phyloP scores from a whole-genome alignment of 2,888 invertebrate genomes.

The Blastobasis adustella region DNA sequence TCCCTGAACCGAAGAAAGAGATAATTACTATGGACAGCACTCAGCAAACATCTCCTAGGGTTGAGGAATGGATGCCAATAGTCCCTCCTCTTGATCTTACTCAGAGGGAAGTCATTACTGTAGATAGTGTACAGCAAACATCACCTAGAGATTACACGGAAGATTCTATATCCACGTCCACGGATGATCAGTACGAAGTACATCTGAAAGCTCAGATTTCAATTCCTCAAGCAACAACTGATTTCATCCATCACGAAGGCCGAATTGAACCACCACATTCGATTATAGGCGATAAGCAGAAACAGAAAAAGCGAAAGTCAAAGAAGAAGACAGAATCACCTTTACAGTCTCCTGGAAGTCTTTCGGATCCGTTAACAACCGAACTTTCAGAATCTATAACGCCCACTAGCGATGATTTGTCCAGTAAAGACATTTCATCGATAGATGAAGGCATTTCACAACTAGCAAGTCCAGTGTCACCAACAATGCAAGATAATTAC shows the following conservation, averaged over 20 bases:
- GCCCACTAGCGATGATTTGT: constrained; percentile 60
- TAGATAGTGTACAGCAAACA: constrained; percentile 62
- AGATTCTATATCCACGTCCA: constrained; percentile 64
- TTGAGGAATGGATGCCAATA: constrained; percentile 4
- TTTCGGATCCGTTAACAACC: constrained; percentile 66
- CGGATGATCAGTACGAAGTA: constrained; percentile 76
- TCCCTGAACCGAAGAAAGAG: constrained; percentile 15
- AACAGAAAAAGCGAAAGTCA: constrained; percentile 52
- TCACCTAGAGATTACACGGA: constrained; percentile 74
- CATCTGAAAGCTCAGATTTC: constrained; percentile 75
- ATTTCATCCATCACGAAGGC: constrained; percentile 58
- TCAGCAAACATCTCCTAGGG: constrained; percentile 35
- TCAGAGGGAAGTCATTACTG: constrained; percentile 27
- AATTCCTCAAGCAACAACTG: constrained; percentile 59
- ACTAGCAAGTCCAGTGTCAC: constrained; percentile 38
- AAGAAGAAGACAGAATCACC: constrained; percentile 59
- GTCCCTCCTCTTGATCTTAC: constrained; percentile 25
- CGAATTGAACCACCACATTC: constrained; percentile 39
- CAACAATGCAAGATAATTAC: constrained; percentile 24
- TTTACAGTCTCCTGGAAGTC: constrained; percentile 56
- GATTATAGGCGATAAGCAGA: constrained; percentile 47
- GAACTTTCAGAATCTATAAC: constrained; percentile 62
- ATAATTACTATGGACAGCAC: constrained; percentile 31
- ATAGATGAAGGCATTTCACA: constrained; percentile 68
- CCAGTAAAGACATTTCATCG: constrained; percentile 53